Percentiles rank a stretch among this genome's conserved stretches.
phyloP scores from a whole-genome alignment of 2,797 vertebrate genomes.

The Alcedo quadribrachys region DNA sequence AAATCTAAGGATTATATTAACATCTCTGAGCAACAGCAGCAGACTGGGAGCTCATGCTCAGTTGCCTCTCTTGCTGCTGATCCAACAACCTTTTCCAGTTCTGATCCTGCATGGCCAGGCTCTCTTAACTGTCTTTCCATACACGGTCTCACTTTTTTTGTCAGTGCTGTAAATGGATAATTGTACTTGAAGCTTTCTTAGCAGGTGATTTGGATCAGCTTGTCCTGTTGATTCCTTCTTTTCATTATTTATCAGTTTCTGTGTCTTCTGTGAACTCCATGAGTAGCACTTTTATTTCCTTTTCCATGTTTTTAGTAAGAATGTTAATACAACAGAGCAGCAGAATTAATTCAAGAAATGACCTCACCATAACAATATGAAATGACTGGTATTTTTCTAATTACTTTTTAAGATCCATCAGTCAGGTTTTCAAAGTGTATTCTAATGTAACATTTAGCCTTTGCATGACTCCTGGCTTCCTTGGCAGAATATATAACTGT shows the following conservation, averaged over 20 bases:
- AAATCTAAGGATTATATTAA: slow-evolving; percentile 61
- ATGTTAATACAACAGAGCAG: not conserved
- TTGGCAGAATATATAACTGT: not conserved
- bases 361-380: not conserved
- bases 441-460: not conserved
- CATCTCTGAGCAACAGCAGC: slow-evolving; percentile 17
- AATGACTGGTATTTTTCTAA: not conserved
- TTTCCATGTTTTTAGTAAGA: not conserved
- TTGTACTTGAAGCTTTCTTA: not conserved
- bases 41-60: not conserved
- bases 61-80: not conserved
- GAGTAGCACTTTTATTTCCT: not conserved
- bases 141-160: not conserved
- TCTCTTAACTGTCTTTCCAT: not conserved
- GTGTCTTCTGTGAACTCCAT: not conserved
- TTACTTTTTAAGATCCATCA: not conserved
- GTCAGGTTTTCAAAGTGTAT: not conserved
- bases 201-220: not conserved
- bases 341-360: not conserved
- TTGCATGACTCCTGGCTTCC: not conserved
- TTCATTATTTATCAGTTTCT: not conserved
- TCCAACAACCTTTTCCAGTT: not conserved
- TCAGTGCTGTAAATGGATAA: not conserved
- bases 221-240: not conserved
- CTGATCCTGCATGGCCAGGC: not conserved